Base-by-base conservation (phyloP, 2,888 invertebrate genomes). In the Scaptodrosophila latifasciaeformis region DNA sequence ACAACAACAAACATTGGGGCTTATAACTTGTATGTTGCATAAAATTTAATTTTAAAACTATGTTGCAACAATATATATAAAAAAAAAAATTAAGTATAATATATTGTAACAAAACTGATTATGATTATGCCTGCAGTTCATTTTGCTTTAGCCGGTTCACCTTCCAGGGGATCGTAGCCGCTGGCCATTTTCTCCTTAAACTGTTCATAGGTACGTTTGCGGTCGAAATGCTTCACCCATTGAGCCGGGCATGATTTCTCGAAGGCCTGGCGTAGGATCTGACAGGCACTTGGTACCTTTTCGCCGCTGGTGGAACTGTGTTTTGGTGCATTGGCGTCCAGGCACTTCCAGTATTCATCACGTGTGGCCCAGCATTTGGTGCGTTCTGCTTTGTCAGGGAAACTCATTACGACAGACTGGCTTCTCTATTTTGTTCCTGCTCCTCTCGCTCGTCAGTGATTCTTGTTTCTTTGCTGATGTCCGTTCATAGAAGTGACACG, bases 221-320 rank as follows among this genome's bases (percentile, higher is more conserved):
- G 91, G 88, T 96, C 96, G 86, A 97, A 97, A 87, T 97, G 96
- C 84, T 94, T 93, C 39, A 97, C 95, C 97, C 96, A 96, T 85
- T 93, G 93, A 1, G 89, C 85, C 1, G 95, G 93, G 82, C 96
- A 96, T 18, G 90, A 90, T 59, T 89, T 89, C 88, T 94, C 94
- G 84, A 92, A 95, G 46, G 90, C 67, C 87, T 92, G 90, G 65
- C 95, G 90, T 68, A 93, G 86, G 76, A 92, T 89, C 59, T 87
- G 85, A 86, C 97, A 97, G 59, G 86, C 88, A 70, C 87, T 88
- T 6, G 85, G 85, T 7, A 83, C 86, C 47, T 88, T 86, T 82
- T 88, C 89, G 49, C 90, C 92, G 46, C 84, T 85, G 6, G 86
- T 86, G 7, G 81, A 79, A 52, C 82, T 84, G 43, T 85, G 82